Evolutionary conservation across 2,888 invertebrate species (phyloP), one percentile per base, ranked within the genome.

Genomic region (Micoletzkya japonica): DNA sequence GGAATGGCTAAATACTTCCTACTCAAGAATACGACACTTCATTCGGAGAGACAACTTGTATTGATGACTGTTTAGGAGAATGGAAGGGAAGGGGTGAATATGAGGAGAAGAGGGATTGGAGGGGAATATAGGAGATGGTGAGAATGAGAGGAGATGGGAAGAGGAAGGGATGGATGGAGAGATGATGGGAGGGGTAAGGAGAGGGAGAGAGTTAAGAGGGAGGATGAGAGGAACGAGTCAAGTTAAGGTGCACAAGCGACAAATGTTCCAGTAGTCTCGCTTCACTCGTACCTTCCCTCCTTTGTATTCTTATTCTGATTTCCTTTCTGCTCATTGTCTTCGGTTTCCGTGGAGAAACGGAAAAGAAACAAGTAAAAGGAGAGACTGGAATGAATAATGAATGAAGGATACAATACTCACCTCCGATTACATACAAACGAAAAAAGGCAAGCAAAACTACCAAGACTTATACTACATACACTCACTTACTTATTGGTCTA

Each of bases 141-240:
- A 28, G 58, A 34, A 32, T 14, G 34, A 58, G 34, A 32, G 20
- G 24, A 30, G 34, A 24, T 17, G 39, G 34, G 28, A 7, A 36
- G 34, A 39, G 60, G 44, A 60, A 34, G 7, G 20, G 34, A 44
- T 17, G 32, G 34, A 64, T 20, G n/a, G 30, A 36, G 54, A 52
- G 17, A 34, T 32, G 30, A 30, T 44, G 49, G 6, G 30, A n/a
- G 26, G n/a, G 56, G n/a, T 10, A 26, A 26, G n/a, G 26, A 24
- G 56, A 56, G 56, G 10, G 56, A 58, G 34, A 58, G 34, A 58
- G 58, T 26, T 14, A 20, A n/a, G 58, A n/a, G 56, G 10, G 56
- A 56, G n/a, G 24, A 56, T 10, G 56, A 56, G 56, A 56, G 56
- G n/a, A 10, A 56, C 10, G 26, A 56, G 26, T 24, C 7, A 24